Evolutionary conservation across 2,888 invertebrate genomes (phyloP), one percentile per base, ranked within the genome.

Genomic region (Anticlea derivata): DNA sequence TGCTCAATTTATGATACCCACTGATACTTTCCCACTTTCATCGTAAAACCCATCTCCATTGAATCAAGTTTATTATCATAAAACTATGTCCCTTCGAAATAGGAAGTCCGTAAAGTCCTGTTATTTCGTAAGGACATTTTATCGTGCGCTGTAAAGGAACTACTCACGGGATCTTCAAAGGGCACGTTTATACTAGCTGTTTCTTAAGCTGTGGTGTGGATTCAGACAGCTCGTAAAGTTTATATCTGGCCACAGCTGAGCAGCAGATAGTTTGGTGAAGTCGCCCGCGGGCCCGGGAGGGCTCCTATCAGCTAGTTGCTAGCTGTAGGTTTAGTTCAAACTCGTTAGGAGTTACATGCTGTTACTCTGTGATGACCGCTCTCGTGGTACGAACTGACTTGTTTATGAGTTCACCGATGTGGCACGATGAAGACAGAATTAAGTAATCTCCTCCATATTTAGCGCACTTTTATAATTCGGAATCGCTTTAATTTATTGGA

Each of bases 141-240:
- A 48, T 40, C 11, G 33, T 12, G 8, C 22, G 40, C 27, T 26
- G 31, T 33, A 10, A 46, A 26, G 30, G 23, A 46, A 30, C 29
- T 23, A 26, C 30, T 22, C 8, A 11, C 30, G 10, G 30, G 37
- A 24, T 38, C 47, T 40, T 40, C 34, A 23, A 40, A 48, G 40
- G 48, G 13, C 40, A 7, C 13, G 17, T 8, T 33, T 2, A 10
- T 7, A 10, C 1, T 7, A 5, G 8, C 24, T 26, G n/a, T 7
- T 1, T 2, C 5, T 13, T 38, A 26, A 17, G 24, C 46, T 30
- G 37, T 30, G 37, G 37, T 12, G 12, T 7, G n/a, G 46, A 27
- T 30, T 34, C 29, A 33, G 48, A 27, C 47, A 38, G 53, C 33
- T 46, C 48, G 17, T 50, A 51, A 51, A 51, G 46, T 44, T 54